These are phyloP conservation scores for Synergus itoensis DNA, from an alignment of 2,888 invertebrate genomes.

Conservation along the genomic window DNA sequence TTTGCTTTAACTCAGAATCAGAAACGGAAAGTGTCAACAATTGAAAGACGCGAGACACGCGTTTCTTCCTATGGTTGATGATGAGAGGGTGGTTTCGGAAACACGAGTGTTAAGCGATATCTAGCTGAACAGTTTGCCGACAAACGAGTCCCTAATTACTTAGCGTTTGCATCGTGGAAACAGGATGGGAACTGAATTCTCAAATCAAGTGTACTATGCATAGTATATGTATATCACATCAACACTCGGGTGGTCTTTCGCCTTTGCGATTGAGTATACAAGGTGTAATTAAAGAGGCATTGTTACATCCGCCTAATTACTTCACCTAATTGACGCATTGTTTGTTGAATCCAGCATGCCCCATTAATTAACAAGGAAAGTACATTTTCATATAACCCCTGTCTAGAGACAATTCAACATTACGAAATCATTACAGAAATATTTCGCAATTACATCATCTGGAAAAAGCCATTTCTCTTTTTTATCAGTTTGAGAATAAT, in stretches of 20 bases:
- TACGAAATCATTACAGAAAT: not conserved
- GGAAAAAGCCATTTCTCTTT: not conserved
- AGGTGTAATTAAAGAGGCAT: constrained; percentile 57
- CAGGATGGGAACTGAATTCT: constrained; percentile 53
- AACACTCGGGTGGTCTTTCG: constrained; percentile 42
- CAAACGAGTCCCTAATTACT: constrained; percentile 48
- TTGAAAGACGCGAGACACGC: not conserved
- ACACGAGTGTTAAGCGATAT: constrained; percentile 26
- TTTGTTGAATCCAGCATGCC: constrained; percentile 50
- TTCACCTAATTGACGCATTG: constrained; percentile 62
- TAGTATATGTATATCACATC: constrained; percentile 12
- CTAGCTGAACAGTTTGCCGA: constrained; percentile 47
- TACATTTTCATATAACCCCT: constrained; percentile 44
- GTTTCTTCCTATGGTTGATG: constrained; percentile 5
- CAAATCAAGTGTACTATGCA: constrained; percentile 40
- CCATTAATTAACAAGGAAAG: constrained; percentile 59
- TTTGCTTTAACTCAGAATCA: not conserved
- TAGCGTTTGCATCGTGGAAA: constrained; percentile 47
- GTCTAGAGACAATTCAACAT: constrained; percentile 5
- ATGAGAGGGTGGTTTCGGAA: constrained; percentile 8
- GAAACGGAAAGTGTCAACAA: not conserved
- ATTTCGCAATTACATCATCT: not conserved
- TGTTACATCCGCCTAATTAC: constrained; percentile 59
- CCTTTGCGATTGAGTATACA: constrained; percentile 45
- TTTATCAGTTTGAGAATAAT: not conserved